Percentiles rank a stretch among this genome's conserved stretches.
Evolutionary conservation across 2,888 invertebrate species (phyloP).

Genomic region (Dastarcus helophoroides): DNA sequence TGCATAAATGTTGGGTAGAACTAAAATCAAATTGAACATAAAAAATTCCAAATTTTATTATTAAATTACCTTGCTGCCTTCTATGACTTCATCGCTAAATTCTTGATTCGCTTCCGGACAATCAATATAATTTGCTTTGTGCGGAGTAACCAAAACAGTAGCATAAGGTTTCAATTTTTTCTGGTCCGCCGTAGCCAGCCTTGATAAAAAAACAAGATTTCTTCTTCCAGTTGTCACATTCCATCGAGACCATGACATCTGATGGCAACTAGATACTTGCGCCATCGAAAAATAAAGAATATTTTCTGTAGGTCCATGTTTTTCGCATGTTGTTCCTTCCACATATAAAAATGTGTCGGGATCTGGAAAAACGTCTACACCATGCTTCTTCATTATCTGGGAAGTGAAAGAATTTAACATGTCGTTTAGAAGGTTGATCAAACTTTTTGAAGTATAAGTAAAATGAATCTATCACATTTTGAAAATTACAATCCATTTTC

Average conservation of each 20-base stretch:
- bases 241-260: conserved; percentile 68
- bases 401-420: conserved; percentile 3
- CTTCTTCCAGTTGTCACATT: conserved; percentile 48
- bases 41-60: no score
- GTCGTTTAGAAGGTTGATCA: conserved; percentile 2
- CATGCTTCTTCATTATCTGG: conserved; percentile 42
- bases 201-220: conserved; percentile 54
- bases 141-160: conserved; percentile 53
- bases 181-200: conserved; percentile 41
- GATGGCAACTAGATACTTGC: conserved; percentile 55
- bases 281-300: conserved; percentile 75
- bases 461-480: no score
- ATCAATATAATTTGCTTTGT: conserved; percentile 53
- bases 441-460: conserved; percentile 5
- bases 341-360: conserved; percentile 64
- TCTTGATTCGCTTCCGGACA: conserved; percentile 67
- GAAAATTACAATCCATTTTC: no score
- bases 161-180: conserved; percentile 36
- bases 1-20: no score
- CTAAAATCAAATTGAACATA: no score
- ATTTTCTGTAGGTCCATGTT: conserved; percentile 60
- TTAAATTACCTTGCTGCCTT: conserved; percentile 40
- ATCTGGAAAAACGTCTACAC: conserved; percentile 74
- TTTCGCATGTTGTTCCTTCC: conserved; percentile 52
- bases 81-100: conserved; percentile 42